Percentiles rank a stretch among this genome's conserved stretches.
These are phyloP conservation scores for Gnathonemus longibarbis DNA, from an alignment of 2,113 vertebrate species.

Conservation along the genomic window DNA sequence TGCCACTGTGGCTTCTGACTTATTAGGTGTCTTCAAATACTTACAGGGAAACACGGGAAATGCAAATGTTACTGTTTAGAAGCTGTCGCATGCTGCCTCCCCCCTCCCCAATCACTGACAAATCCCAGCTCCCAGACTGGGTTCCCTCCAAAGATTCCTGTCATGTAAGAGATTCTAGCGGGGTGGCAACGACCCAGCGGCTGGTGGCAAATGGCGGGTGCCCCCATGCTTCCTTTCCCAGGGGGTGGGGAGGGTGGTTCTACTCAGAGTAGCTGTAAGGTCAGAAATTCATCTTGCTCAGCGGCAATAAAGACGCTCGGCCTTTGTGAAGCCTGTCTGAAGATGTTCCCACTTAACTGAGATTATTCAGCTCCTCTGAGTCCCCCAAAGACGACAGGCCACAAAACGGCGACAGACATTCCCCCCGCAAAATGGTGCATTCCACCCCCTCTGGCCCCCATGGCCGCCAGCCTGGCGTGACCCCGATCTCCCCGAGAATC, in stretches of 20 bases:
- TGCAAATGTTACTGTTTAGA: constrained; percentile 1
- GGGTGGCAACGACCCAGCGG: not conserved
- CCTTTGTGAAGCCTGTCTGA: constrained; percentile 15
- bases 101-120: not conserved
- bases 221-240: not conserved
- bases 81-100: too few relatives aligned
- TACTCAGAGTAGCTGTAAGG: not conserved
- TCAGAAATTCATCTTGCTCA: not conserved
- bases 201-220: not conserved
- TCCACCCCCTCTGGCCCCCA: constrained; percentile 2
- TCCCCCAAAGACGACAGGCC: not conserved
- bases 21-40: not conserved
- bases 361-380: not conserved
- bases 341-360: constrained; percentile 20
- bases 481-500: not conserved
- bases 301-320: not conserved
- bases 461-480: not conserved
- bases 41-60: not conserved
- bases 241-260: not conserved
- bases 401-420: not conserved
- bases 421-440: not conserved
- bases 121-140: not conserved
- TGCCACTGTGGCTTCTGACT: not conserved
- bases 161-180: not conserved
- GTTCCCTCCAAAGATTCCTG: not conserved